Evolutionary conservation across 2,888 invertebrate species (phyloP), one percentile per base, ranked within the genome.

Genomic region (Apamea epomidion): DNA sequence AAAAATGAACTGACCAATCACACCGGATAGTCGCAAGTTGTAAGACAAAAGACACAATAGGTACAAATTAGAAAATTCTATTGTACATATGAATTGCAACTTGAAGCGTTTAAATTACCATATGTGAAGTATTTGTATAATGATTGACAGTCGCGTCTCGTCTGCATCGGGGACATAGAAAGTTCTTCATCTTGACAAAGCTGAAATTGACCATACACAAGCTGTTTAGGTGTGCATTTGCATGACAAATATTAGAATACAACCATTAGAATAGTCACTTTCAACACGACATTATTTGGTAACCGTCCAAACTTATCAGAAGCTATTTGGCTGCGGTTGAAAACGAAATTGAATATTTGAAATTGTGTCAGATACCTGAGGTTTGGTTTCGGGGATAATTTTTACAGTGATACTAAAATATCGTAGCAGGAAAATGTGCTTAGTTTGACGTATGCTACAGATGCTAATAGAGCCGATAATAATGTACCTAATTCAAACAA

Each of bases 91-190:
- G 89, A 90, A 89, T 89, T 89, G 84, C 89, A 90, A 91, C 86
- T 86, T 87, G 90, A 90, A 91, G 74, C 64, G 79, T 76, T 76
- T 58, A 82, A 92, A 95, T 95, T 94, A 94, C 88, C 95, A 95
- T 95, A 94, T 86, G 91, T 89, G 91, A 90, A 87, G 93, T 93
- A 92, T 94, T 93, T 94, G 93, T 93, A 91, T 88, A 88, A 91
- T 88, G 91, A 94, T 95, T 95, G 93, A 88, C 92, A 95, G 93
- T 94, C 94, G 88, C 84, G 92, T 89, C 92, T 90, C 90, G 92
- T 92, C 84, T 84, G 83, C 92, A 95, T 93, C 90, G 94, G 92
- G 96, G 95, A 83, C 95, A 90, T 94, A 96, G 96, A 96, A 96
- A 96, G 96, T 94, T 90, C 87, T 86, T 90, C 93, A 94, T 94